These are phyloP conservation scores for Distichodus sexfasciatus DNA, from an alignment of 2,797 vertebrate genomes.

Conservation along the genomic window DNA sequence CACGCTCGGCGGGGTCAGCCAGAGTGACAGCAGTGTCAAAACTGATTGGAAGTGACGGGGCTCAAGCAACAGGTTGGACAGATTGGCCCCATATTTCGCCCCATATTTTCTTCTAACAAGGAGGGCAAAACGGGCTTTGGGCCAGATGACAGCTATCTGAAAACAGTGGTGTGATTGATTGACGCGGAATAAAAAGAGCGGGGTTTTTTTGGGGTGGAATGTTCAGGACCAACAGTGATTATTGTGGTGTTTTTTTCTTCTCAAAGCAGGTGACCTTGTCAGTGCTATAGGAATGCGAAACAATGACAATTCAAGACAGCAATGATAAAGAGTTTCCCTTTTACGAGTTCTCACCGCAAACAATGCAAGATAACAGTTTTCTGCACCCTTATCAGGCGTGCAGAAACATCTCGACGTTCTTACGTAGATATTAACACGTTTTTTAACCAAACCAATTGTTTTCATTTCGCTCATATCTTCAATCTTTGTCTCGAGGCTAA, in stretches of 20 bases:
- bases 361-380: too few species aligned
- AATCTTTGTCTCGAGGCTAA: too few species aligned
- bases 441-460: too few species aligned
- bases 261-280: conserved; percentile 18
- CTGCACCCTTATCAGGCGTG: too few species aligned
- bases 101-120: conserved; percentile 34
- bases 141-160: conserved; percentile 24
- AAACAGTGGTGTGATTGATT: conserved; percentile 34
- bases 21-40: conserved; percentile 78
- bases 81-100: conserved; percentile 29
- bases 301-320: neutral
- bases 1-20: conserved; percentile 70
- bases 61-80: conserved; percentile 42
- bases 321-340: neutral
- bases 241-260: conserved; percentile 2
- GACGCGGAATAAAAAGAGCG: conserved; percentile 32
- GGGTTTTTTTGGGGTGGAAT: conserved; percentile 4
- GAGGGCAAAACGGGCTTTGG: conserved; percentile 25
- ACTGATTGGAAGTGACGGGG: conserved; percentile 62
- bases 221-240: conserved; percentile 6
- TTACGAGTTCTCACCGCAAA: neutral
- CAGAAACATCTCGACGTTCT: too few species aligned
- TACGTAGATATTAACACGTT: too few species aligned
- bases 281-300: neutral
- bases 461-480: too few species aligned